phyloP scores from a whole-genome alignment of 2,797 vertebrate genomes.

The Phaenicophaeus curvirostris region DNA sequence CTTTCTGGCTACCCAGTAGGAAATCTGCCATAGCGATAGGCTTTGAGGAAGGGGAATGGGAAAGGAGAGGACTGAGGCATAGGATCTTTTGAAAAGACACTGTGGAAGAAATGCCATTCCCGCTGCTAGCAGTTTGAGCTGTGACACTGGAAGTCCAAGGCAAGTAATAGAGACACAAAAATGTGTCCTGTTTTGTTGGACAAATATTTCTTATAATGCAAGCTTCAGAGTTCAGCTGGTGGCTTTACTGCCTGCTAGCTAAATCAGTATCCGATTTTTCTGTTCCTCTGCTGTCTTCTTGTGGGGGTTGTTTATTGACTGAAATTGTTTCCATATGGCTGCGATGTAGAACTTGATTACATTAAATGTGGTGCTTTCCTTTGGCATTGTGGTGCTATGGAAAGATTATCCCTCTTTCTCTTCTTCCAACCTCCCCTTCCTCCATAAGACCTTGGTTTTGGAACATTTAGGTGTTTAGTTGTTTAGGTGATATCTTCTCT shows the following conservation, averaged over 20 bases:
- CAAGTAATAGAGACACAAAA: not conserved
- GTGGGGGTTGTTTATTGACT: conserved; percentile 68
- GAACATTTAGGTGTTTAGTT: not conserved
- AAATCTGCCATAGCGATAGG: not conserved
- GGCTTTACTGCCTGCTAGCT: conserved; percentile 18
- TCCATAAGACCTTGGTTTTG: not conserved
- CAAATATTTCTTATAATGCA: not conserved
- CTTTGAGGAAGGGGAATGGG: not conserved
- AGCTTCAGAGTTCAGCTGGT: not conserved
- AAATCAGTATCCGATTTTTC: conserved; percentile 27
- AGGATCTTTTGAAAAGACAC: not conserved
- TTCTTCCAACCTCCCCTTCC: not conserved
- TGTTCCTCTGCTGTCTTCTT: conserved; percentile 45
- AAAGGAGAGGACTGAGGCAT: not conserved
- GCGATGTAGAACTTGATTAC: conserved; percentile 64
- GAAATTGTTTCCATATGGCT: conserved; percentile 75
- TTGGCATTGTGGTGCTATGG: conserved; percentile 31
- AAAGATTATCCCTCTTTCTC: not conserved
- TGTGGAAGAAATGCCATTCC: not conserved
- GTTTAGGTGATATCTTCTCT: not conserved
- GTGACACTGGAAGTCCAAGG: not conserved
- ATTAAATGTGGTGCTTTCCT: conserved; percentile 68
- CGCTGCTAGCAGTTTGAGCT: not conserved
- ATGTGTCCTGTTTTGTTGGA: not conserved
- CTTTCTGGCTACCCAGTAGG: not conserved